Percentiles rank a stretch among this genome's conserved stretches.
phyloP scores from a whole-genome alignment of 2,888 invertebrate genomes.

The Cheilosia vernalis region DNA sequence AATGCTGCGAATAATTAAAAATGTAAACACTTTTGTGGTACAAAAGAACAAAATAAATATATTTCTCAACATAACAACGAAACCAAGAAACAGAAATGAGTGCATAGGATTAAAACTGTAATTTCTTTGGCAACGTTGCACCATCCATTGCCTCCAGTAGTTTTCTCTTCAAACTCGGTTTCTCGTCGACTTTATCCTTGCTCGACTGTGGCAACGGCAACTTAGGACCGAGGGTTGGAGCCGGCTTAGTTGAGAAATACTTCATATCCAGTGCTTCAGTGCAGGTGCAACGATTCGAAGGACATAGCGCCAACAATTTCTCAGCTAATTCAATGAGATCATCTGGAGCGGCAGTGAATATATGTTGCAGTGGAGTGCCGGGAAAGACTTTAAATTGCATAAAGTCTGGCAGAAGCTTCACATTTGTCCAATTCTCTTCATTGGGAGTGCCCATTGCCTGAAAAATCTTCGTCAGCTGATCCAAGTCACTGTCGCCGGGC shows the following conservation, averaged over 20 bases:
- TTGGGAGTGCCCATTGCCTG: slow-evolving; percentile 97
- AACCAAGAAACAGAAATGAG: neutral
- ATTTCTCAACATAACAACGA: slow-evolving; percentile 36
- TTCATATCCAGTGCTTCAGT: slow-evolving; percentile 93
- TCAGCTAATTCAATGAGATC: slow-evolving; percentile 93
- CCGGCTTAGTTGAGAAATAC: slow-evolving; percentile 95
- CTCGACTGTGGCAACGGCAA: slow-evolving; percentile 85
- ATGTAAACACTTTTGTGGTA: neutral
- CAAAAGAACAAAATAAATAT: slow-evolving; percentile 50
- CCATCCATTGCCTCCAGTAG: slow-evolving; percentile 86
- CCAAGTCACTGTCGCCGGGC: slow-evolving; percentile 98
- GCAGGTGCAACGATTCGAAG: slow-evolving; percentile 91
- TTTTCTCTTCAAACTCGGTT: slow-evolving; percentile 88
- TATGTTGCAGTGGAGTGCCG: slow-evolving; percentile 92
- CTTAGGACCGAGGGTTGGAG: slow-evolving; percentile 92
- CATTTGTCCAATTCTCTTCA: slow-evolving; percentile 95
- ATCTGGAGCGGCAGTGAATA: slow-evolving; percentile 97
- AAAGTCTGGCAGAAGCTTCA: slow-evolving; percentile 93
- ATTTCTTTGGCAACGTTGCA: slow-evolving; percentile 85
- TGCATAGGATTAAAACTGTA: slow-evolving; percentile 84
- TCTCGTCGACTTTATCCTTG: slow-evolving; percentile 82
- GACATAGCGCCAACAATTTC: slow-evolving; percentile 91
- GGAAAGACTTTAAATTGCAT: slow-evolving; percentile 95
- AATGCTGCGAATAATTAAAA: too few relatives aligned
- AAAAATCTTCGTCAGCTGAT: slow-evolving; percentile 97